A percentile compares a stretch with the other conserved stretches of the same genome.
Evolutionary conservation across 2,888 invertebrate genomes (phyloP).

Genomic region (Drosophila kanekoi): DNA sequence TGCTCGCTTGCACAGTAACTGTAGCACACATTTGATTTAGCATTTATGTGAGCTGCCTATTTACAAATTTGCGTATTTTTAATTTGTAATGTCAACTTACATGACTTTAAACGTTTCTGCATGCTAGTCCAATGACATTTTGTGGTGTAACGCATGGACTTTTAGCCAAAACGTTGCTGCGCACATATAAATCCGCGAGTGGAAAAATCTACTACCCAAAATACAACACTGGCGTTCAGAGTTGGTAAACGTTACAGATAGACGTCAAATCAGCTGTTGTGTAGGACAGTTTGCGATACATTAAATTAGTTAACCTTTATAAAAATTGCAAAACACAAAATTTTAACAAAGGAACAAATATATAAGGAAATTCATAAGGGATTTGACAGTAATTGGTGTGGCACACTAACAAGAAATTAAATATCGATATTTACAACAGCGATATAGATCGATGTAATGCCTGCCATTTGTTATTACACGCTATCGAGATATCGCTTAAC

Average conservation of each 20-base stretch:
- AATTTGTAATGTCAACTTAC: constrained; percentile 48
- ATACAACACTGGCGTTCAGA: constrained; percentile 52
- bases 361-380: background rate
- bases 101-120: constrained; percentile 41
- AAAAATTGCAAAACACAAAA: constrained; percentile 2
- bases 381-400: constrained; percentile 2
- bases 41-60: constrained; percentile 26
- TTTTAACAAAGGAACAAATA: background rate
- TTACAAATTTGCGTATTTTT: constrained; percentile 8
- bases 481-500: constrained; percentile 28
- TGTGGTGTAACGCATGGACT: constrained; percentile 46
- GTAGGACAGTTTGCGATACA: background rate
- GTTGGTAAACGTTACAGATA: constrained; percentile 27
- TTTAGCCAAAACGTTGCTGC: constrained; percentile 52
- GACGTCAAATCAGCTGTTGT: constrained; percentile 39
- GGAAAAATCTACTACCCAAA: constrained; percentile 63
- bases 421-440: constrained; percentile 22
- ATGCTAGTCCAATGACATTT: constrained; percentile 46
- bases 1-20: constrained; percentile 40
- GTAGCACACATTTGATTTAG: constrained; percentile 36
- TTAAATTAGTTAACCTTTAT: background rate
- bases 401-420: background rate
- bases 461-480: background rate
- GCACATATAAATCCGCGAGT: constrained; percentile 55
- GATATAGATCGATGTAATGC: constrained; percentile 7